These are phyloP conservation scores for Cyrtodaria siliqua DNA, from an alignment of 2,888 invertebrate species.

Conservation along the genomic window DNA sequence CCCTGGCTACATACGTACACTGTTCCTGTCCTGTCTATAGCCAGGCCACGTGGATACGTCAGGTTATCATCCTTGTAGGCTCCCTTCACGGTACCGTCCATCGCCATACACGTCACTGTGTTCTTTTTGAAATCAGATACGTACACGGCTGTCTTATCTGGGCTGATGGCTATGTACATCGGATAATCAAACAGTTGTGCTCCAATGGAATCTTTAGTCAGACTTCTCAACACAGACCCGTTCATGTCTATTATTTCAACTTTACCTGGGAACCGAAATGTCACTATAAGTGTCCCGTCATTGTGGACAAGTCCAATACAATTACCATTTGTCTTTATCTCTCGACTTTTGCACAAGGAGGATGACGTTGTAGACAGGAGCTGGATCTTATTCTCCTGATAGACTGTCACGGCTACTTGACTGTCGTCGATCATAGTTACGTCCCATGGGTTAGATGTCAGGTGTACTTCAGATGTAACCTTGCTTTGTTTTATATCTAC, in stretches of 20 bases:
- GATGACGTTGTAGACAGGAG: not conserved
- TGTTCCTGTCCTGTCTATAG: not conserved
- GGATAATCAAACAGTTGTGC: not conserved
- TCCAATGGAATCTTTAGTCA: not conserved
- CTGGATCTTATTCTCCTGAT: not conserved
- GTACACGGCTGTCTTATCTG: not conserved
- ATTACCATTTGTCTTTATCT: not conserved
- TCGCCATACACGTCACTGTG: not conserved
- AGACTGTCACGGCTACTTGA: not conserved
- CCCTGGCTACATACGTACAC: not conserved
- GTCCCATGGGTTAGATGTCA: not conserved
- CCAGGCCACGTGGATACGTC: not conserved
- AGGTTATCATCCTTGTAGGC: conserved; percentile 4
- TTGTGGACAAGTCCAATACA: not conserved
- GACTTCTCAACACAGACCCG: too few relatives aligned
- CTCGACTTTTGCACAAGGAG: not conserved
- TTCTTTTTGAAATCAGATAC: not conserved
- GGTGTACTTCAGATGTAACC: too few relatives aligned
- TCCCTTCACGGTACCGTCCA: not conserved
- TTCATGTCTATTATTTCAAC: too few relatives aligned
- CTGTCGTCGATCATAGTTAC: not conserved
- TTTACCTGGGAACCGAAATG: not conserved
- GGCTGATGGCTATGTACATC: not conserved
- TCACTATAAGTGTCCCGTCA: not conserved
- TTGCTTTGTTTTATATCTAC: not conserved